These are phyloP conservation scores for Ophion slaviceki DNA, from an alignment of 2,888 invertebrate genomes.

Conservation along the genomic window DNA sequence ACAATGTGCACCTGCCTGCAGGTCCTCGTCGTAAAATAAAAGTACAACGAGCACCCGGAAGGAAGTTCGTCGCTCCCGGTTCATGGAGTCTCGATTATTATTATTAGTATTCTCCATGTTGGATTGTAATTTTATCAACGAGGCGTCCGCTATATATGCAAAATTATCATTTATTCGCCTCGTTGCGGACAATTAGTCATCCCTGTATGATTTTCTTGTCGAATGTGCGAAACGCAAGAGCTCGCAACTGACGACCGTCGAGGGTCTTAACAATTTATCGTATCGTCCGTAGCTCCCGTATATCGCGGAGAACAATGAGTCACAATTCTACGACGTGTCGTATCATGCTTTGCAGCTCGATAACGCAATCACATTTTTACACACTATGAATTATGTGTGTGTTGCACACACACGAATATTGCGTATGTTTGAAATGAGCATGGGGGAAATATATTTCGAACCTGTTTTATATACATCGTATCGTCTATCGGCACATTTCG, in stretches of 20 bases:
- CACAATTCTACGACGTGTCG: conserved; percentile 44
- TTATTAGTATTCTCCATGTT: conserved; percentile 10
- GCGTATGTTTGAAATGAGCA: not conserved
- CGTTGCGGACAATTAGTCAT: not conserved
- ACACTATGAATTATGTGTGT: not conserved
- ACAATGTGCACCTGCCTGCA: conserved; percentile 47
- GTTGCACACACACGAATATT: not conserved
- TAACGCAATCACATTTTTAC: conserved; percentile 26
- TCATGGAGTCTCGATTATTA: conserved; percentile 35
- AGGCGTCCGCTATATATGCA: conserved; percentile 7
- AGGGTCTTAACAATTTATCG: conserved; percentile 47
- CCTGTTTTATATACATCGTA: too few relatives aligned
- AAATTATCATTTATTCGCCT: conserved; percentile 39
- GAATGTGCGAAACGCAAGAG: conserved; percentile 13
- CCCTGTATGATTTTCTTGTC: conserved; percentile 30
- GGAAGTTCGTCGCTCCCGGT: not conserved
- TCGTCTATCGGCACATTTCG: too few relatives aligned
- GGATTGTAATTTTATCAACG: conserved; percentile 25
- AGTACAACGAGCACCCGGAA: conserved; percentile 4
- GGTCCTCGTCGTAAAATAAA: conserved; percentile 23
- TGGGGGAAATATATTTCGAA: not conserved
- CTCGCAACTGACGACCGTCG: not conserved
- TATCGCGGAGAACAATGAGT: conserved; percentile 48
- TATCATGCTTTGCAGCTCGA: conserved; percentile 45
- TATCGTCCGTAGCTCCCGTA: conserved; percentile 8